phyloP scores from a whole-genome alignment of 2,888 invertebrate genomes.

The Ormyrus pomaceus region DNA sequence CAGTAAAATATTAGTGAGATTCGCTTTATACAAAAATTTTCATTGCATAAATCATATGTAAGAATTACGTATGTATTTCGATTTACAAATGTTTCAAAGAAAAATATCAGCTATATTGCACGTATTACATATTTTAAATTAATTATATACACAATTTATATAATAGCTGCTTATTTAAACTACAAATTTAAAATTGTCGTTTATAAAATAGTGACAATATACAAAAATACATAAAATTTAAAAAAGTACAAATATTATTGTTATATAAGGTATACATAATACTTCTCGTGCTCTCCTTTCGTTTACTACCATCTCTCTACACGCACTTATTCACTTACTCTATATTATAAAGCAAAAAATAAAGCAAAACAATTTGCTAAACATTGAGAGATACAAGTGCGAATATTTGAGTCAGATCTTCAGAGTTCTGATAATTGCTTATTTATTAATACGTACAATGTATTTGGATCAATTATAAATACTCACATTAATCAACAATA shows the following conservation, averaged over 20 bases:
- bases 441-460: conserved; percentile 38
- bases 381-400: conserved; percentile 12
- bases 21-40: no score
- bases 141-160: conserved; percentile 40
- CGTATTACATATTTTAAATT: conserved; percentile 12
- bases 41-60: no score
- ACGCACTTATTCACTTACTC: conserved; percentile 24
- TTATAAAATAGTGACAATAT: conserved; percentile 35
- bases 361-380: conserved; percentile 14
- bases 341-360: not conserved
- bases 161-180: conserved; percentile 28
- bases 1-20: no score
- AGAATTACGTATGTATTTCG: no score
- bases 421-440: conserved; percentile 22
- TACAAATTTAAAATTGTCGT: conserved; percentile 22
- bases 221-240: conserved; percentile 41
- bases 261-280: conserved; percentile 43
- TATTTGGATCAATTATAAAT: conserved; percentile 37
- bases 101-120: conserved; percentile 7
- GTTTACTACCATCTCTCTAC: conserved; percentile 10
- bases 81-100: no score
- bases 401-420: conserved; percentile 34
- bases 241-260: conserved; percentile 45
- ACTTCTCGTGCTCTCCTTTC: conserved; percentile 33
- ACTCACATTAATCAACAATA: conserved; percentile 34